Conservation (phyloP, 37 sponge, comb jelly and placozoan genomes). For the Corticium candelabrum region DNA sequence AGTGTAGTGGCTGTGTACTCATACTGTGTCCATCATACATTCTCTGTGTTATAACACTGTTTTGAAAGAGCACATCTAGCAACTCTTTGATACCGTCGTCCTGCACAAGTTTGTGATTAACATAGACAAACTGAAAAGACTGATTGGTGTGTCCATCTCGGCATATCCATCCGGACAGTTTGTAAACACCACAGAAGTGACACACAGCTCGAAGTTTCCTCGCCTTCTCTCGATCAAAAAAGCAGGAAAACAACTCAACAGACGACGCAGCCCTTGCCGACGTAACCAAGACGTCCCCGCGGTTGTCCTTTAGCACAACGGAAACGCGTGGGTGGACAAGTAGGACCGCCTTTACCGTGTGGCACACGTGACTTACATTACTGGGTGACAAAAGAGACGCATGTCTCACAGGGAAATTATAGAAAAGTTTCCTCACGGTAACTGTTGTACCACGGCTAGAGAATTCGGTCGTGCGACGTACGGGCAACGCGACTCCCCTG, state of each 20-base stretch:
- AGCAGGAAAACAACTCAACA: conserved; percentile 14
- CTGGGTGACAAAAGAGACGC: conserved; percentile 25
- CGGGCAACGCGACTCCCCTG: conserved; percentile 10
- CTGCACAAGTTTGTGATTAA: conserved; percentile 47
- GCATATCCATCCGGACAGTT: conserved; percentile 32
- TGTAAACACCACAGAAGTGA: not conserved
- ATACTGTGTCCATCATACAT: no score
- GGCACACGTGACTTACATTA: conserved; percentile 8
- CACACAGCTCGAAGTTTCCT: not conserved
- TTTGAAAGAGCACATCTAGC: conserved; percentile 22
- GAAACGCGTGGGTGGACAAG: conserved; percentile 43
- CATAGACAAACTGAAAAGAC: conserved; percentile 42
- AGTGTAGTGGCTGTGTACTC: no score
- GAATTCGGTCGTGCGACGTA: not conserved
- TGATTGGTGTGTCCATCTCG: conserved; percentile 30
- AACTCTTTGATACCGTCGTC: conserved; percentile 27
- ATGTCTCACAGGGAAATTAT: conserved; percentile 52
- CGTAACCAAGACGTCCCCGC: conserved; percentile 29
- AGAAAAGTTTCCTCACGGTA: conserved; percentile 49
- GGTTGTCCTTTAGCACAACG: conserved; percentile 27
- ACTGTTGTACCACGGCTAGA: conserved; percentile 47
- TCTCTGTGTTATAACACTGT: conserved; percentile 24
- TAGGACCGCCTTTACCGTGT: conserved; percentile 16
- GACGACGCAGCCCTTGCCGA: conserved; percentile 19
- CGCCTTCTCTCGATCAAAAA: conserved; percentile 25